Evolutionary conservation across 2,113 vertebrate species (phyloP), one percentile per base, ranked within the genome.

Genomic region (Thunnus maccoyii): DNA sequence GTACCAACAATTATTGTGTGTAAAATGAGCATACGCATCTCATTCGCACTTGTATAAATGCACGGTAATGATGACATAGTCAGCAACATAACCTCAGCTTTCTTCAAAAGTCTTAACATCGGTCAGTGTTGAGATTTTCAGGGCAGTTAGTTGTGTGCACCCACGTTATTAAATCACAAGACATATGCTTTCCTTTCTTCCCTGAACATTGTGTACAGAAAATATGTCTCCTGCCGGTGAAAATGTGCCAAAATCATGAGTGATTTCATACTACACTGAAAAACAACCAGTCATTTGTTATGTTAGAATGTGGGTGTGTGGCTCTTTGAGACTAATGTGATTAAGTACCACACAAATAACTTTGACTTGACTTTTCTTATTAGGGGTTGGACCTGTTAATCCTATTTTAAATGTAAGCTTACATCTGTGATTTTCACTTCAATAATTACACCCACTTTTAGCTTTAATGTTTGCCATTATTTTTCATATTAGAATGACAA

Each of bases 301-400:
- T 80, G 54, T 69, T 69, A 8, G 48, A 77, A 73, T 73, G 76
- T 88, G 76, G n/a, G 69, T 74, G 84, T 70, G 68, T 36, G 72
- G 55, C 47, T 72, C 57, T 80, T 73, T 79, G 41, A 71, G 36
- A 61, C 52, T 84, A 61, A 80, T 84, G 68, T 78, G 82, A 78
- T 84, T 74, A 81, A 67, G 58, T 14, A 3, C 64, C 10, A 51
- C 69, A 63, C 80, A 83, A 74, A 71, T 68, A 67, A 74, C n/a
- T 71, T 76, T 4, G n/a, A 61, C 41, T 78, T 69, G 68, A 70
- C 62, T 76, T 78, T 41, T 73, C 64, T 72, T 60, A 69, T 79
- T 68, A 64, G n/a, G 60, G 74, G 22, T 72, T 60, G 67, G 17
- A 83, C 71, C 55, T 72, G 56, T 69, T 83, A 80, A 85, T 83